Conservation (phyloP, 1,140 invertebrate species). For the Cherax quadricarinatus region DNA sequence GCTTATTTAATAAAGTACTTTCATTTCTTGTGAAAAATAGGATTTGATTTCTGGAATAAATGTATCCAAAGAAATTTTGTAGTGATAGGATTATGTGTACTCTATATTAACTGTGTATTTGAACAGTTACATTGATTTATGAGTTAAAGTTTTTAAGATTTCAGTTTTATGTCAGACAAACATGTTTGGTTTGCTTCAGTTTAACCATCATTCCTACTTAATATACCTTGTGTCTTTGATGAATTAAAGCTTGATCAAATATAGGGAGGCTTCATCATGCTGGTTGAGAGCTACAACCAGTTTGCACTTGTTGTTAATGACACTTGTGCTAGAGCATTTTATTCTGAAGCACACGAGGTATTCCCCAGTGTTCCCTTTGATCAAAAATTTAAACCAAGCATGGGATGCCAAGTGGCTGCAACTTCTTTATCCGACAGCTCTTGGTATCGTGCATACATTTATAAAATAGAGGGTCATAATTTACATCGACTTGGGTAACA, state of each 20-base stretch:
- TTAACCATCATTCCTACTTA: too few species aligned
- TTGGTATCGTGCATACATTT: background rate
- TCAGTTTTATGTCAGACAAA: too few species aligned
- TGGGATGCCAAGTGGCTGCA: background rate
- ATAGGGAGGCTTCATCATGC: background rate
- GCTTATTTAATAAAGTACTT: too few species aligned
- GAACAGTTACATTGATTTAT: too few species aligned
- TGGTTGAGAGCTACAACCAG: background rate
- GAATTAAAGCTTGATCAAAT: background rate
- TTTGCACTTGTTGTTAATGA: background rate
- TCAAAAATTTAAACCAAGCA: background rate
- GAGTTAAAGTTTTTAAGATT: too few species aligned
- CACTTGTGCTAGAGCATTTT: background rate
- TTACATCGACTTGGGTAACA: conserved; percentile 7
- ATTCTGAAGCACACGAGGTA: background rate
- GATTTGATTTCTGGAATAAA: too few species aligned
- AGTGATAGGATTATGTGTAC: too few species aligned
- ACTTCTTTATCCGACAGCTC: background rate
- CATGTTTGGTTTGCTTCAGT: too few species aligned
- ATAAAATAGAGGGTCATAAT: background rate
- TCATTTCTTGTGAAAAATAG: too few species aligned
- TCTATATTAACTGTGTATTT: too few species aligned
- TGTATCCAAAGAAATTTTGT: too few species aligned
- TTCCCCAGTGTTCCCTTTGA: background rate
- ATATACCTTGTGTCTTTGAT: too few species aligned